Percentiles rank a stretch among this genome's conserved stretches.
These are phyloP conservation scores for Conistra vaccinii DNA, from an alignment of 2,888 invertebrate genomes.

Conservation along the genomic window DNA sequence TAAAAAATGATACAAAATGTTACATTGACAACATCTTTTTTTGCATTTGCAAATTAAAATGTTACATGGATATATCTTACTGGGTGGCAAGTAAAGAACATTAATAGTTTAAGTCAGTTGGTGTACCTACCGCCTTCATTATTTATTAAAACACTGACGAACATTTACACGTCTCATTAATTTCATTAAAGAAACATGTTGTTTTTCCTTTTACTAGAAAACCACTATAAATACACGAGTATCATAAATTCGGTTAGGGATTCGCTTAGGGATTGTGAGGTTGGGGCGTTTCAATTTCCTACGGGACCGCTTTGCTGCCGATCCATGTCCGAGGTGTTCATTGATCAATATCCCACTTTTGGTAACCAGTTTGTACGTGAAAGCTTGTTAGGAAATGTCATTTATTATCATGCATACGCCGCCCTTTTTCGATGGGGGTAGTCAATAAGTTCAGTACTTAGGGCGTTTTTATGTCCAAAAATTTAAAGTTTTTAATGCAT, in stretches of 20 bases:
- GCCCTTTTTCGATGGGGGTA: neutral
- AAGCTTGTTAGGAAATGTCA: neutral
- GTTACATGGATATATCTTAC: neutral
- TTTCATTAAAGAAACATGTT: slow-evolving; percentile 8
- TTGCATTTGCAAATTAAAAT: too few species aligned
- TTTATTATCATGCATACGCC: neutral
- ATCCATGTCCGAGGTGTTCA: slow-evolving; percentile 10
- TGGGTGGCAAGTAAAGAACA: too few species aligned
- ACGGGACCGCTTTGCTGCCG: slow-evolving; percentile 30
- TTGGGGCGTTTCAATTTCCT: slow-evolving; percentile 58
- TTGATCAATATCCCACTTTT: slow-evolving; percentile 24
- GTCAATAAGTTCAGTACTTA: neutral
- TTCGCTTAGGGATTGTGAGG: neutral
- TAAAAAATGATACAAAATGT: too few species aligned
- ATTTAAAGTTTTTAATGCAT: neutral
- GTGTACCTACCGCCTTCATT: neutral
- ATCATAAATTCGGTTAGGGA: slow-evolving; percentile 14
- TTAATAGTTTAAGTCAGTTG: neutral
- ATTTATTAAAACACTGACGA: neutral
- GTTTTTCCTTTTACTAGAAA: neutral
- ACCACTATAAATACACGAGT: slow-evolving; percentile 5
- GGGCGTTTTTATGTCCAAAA: neutral
- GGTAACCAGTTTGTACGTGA: neutral
- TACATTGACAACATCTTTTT: too few species aligned
- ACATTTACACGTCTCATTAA: neutral